Percentiles rank a stretch among this genome's conserved stretches.
phyloP scores from a whole-genome alignment of 2,888 invertebrate species.

The Zaprionus bogoriensis region DNA sequence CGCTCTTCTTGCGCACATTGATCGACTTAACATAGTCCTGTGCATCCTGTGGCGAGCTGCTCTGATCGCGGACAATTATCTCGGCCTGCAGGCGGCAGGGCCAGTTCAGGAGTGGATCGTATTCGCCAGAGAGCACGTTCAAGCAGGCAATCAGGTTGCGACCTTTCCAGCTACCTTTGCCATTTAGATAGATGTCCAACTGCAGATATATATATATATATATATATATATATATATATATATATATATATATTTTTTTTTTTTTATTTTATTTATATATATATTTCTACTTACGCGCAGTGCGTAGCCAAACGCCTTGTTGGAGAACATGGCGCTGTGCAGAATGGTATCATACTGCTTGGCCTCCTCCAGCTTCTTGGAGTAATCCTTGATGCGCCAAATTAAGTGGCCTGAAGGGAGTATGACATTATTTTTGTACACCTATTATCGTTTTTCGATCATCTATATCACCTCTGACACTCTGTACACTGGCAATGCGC shows the following conservation, averaged over 20 bases:
- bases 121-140: conserved; percentile 87
- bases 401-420: conserved; percentile 87
- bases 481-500: conserved; percentile 79
- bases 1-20: conserved; percentile 84
- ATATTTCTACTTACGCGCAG: conserved; percentile 84
- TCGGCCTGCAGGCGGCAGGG: conserved; percentile 88
- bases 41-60: conserved; percentile 82
- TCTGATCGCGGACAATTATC: conserved; percentile 87
- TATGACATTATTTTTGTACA: not conserved
- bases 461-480: conserved; percentile 73
- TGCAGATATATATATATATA: conserved; percentile 65
- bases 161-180: conserved; percentile 90
- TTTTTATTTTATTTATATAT: too few species aligned
- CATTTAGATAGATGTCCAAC: conserved; percentile 88
- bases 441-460: not conserved
- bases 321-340: conserved; percentile 88
- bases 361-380: conserved; percentile 87
- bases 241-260: too few species aligned
- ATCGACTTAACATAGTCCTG: conserved; percentile 87
- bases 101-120: conserved; percentile 89
- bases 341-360: conserved; percentile 86
- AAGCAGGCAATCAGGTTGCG: conserved; percentile 88
- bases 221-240: not conserved
- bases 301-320: conserved; percentile 89
- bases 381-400: conserved; percentile 88